These are phyloP conservation scores for Isichthys henryi DNA, from an alignment of 2,113 vertebrate genomes.

Conservation along the genomic window DNA sequence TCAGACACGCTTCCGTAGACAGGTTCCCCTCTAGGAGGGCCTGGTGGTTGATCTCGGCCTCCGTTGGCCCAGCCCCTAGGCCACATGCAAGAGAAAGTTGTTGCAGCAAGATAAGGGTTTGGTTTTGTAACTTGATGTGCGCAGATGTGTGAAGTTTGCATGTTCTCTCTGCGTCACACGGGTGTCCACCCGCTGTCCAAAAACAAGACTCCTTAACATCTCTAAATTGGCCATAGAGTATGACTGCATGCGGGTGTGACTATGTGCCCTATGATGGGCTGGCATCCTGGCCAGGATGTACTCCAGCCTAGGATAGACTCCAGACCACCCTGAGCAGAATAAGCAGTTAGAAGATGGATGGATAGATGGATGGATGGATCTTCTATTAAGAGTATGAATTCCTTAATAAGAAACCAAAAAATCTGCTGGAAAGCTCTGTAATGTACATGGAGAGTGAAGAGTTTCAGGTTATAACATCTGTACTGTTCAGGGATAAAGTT, in stretches of 20 bases:
- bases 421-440: neutral
- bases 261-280: neutral
- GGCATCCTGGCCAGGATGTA: neutral
- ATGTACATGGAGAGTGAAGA: neutral
- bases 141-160: neutral
- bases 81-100: neutral
- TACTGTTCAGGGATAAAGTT: neutral
- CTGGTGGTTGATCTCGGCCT: conserved; percentile 86
- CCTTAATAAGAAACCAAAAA: neutral
- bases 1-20: conserved; percentile 81
- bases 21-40: conserved; percentile 86
- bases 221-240: neutral
- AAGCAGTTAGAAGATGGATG: neutral
- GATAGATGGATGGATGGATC: neutral
- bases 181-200: neutral
- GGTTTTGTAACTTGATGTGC: neutral
- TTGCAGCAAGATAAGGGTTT: neutral
- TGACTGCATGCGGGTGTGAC: neutral
- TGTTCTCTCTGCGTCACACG: neutral
- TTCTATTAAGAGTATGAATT: neutral
- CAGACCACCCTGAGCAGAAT: neutral
- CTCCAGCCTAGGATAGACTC: neutral
- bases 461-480: neutral
- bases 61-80: conserved; percentile 70
- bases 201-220: neutral